These are phyloP conservation scores for Oreotrochilus melanogaster DNA, from an alignment of 2,113 vertebrate species.

Conservation along the genomic window DNA sequence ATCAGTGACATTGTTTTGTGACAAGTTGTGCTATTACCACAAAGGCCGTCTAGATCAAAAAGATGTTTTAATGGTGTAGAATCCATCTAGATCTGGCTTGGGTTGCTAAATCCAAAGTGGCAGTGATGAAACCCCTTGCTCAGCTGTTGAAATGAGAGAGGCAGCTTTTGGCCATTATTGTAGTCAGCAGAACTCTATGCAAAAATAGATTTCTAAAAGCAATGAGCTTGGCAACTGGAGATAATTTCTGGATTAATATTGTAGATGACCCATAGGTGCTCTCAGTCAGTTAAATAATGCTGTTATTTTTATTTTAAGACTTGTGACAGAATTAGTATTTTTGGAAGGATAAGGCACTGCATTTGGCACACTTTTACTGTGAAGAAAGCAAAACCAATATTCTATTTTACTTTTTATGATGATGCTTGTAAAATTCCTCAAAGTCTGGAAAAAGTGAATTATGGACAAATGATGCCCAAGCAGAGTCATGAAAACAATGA, in stretches of 20 bases:
- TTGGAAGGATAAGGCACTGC: not conserved
- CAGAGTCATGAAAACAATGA: not conserved
- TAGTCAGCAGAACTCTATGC: not conserved
- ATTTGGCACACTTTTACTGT: not conserved
- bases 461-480: not conserved
- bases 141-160: not conserved
- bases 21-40: not conserved
- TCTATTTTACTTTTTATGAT: not conserved
- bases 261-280: not conserved
- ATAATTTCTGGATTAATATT: not conserved
- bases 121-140: not conserved
- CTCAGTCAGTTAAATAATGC: not conserved
- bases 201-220: conserved; percentile 17
- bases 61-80: not conserved
- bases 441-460: not conserved
- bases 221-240: not conserved
- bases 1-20: not conserved
- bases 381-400: not conserved
- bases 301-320: not conserved
- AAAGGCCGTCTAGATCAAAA: not conserved
- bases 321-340: not conserved
- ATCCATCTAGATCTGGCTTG: not conserved
- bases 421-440: not conserved
- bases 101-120: not conserved
- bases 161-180: not conserved